Evolutionary conservation across 23 tunicate genomes (phyloP).

Genomic region (Trididemnum miniatum): DNA sequence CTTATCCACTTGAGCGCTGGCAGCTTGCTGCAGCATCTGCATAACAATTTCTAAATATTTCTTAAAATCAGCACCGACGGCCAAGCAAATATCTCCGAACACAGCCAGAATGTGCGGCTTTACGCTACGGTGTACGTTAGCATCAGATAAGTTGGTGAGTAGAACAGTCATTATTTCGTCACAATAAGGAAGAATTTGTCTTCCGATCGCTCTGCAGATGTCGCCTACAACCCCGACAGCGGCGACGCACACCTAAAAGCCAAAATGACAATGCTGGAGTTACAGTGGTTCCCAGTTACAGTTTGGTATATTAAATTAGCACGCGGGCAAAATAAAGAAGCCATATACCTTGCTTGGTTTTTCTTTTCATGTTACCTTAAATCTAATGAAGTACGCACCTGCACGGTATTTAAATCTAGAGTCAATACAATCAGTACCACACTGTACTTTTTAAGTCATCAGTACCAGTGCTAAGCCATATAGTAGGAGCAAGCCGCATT

Average conservation of each 20-base stretch:
- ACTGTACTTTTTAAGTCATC: too few species aligned
- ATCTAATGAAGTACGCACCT: too few species aligned
- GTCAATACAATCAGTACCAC: too few species aligned
- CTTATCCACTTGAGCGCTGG: slow-evolving; percentile 83
- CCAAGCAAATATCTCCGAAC: slow-evolving; percentile 92
- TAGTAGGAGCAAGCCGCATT: too few species aligned
- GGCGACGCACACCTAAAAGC: slow-evolving; percentile 91
- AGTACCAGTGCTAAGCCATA: too few species aligned
- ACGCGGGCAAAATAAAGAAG: too few species aligned
- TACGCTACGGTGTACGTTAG: slow-evolving; percentile 84
- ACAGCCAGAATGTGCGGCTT: slow-evolving; percentile 97
- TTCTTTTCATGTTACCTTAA: too few species aligned
- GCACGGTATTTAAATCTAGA: too few species aligned
- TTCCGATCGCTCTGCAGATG: slow-evolving; percentile 88
- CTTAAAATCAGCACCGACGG: slow-evolving; percentile 80
- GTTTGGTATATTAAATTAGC: too few species aligned
- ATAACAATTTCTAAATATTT: slow-evolving; percentile 75
- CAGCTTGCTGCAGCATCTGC: slow-evolving; percentile 95
- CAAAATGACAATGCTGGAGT: too few species aligned
- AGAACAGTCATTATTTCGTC: slow-evolving; percentile 85
- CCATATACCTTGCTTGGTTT: too few species aligned
- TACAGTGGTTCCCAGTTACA: too few species aligned
- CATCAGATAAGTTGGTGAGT: slow-evolving; percentile 69
- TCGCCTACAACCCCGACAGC: slow-evolving; percentile 99
- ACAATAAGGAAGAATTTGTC: slow-evolving; percentile 57